Base-by-base conservation (phyloP, 2,888 invertebrate species). In the Acrocyrtus sp. region DNA sequence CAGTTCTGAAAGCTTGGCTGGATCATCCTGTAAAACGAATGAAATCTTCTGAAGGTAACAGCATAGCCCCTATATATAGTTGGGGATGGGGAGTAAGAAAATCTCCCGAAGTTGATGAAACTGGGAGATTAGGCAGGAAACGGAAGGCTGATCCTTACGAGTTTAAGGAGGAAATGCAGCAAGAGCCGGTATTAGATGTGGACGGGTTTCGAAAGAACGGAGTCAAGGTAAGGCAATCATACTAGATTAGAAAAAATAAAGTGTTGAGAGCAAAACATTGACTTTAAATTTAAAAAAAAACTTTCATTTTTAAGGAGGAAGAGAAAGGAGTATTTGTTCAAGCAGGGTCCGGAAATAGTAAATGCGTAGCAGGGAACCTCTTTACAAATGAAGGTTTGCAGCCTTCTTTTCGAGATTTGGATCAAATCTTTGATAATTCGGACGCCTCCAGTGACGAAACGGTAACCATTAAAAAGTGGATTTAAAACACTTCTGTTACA, bases 381-480 rank as follows among this genome's bases (percentile, higher is more conserved):
- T 94, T 91, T 83, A 94, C 94, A 48, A 93, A 91, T 81, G 93
- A 95, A 86, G 96, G 96, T 27, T 88, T 97, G 39, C 92, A 92
- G 84, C 92, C 95, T 48, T 93, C 94, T 48, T 90, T 91, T 81
- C 92, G 92, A 83, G 97, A 97, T 86, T 89, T 97, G 81, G 96
- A 97, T 83, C 94, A 96, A 85, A 91, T 97, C 83, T 98, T 97
- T 86, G 94, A 95, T 84, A 94, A 95, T 84, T 94, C 94, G 0
- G 94, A 94, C 86, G 93, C 94, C 72, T 93, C 93, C 83, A 92
- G 92, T 83, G 94, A 95, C 85, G 95, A 94, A 70, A 80, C 78
- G 67, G 81, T 81, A 67, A 39, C n/a, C n/a, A n/a, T n/a, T n/a
- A n/a, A n/a, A n/a, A n/a, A n/a, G n/a, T n/a, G n/a, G n/a, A n/a